Base-by-base conservation (phyloP, 2,888 invertebrate genomes). In the Deroplatys truncata region DNA sequence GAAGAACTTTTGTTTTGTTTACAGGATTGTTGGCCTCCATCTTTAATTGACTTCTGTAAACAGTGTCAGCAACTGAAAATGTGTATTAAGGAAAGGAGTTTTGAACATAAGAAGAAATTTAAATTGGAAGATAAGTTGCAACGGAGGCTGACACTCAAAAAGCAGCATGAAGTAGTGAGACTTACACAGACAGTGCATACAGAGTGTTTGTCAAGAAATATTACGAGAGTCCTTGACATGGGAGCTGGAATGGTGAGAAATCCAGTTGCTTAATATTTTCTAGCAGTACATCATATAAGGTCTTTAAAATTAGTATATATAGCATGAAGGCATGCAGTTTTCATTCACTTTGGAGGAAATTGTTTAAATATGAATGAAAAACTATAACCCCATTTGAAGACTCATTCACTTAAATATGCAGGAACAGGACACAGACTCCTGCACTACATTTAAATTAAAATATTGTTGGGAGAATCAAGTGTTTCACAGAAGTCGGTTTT, bases 241-340 rank as follows among this genome's bases (percentile, higher is more conserved):
- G 97, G 97, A 25, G 95, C 96, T 28, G 97, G 97, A 10, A 93
- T 97, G 94, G 96, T 96, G 94, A 95, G 95, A 43, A 43, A 8
- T 92, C 28, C 5, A 29, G 15, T 84, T 31, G 2, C 2, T 28
- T 35, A 8, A 7, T 25, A 7, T 35, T 8, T 35, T 35, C 9
- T 7, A 35, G 8, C n/a, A n/a, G n/a, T n/a, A n/a, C n/a, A n/a
- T 31, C 35, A 35, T 35, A 35, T 8, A 35, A 8, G 8, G 0
- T 35, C 5, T 35, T 35, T 35, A 35, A 35, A 35, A 35, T 8
- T 4, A 35, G 8, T 8, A 35, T 35, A 8, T 35, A 35, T n/a
- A n/a, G n/a, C n/a, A n/a, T n/a, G n/a, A n/a, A n/a, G n/a, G n/a
- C n/a, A n/a, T n/a, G n/a, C n/a, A n/a, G n/a, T n/a, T n/a, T n/a